These are phyloP conservation scores for Bugulina stolonifera DNA, from an alignment of 2,888 invertebrate genomes.

Conservation along the genomic window DNA sequence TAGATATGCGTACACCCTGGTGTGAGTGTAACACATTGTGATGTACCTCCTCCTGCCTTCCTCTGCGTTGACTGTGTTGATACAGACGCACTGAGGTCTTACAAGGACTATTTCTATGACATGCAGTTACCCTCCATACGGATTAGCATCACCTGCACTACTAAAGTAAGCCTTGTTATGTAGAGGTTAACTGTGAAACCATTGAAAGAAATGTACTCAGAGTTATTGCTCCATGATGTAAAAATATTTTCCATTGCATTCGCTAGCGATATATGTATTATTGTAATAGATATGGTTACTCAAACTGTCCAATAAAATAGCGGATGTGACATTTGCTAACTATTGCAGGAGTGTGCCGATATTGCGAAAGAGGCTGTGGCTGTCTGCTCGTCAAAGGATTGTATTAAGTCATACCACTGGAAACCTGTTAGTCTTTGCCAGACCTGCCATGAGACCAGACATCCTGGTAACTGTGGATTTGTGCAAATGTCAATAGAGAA, in stretches of 20 bases:
- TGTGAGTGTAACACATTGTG: slow-evolving; percentile 50
- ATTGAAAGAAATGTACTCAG: no score
- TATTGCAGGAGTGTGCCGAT: slow-evolving; percentile 78
- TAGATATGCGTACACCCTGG: slow-evolving; percentile 69
- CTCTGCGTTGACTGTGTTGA: slow-evolving; percentile 89
- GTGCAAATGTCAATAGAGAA: slow-evolving; percentile 5
- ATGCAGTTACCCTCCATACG: slow-evolving; percentile 79
- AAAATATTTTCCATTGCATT: no score
- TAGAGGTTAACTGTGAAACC: no score
- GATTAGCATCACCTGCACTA: slow-evolving; percentile 90
- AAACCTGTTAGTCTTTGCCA: slow-evolving; percentile 74
- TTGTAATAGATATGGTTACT: no score
- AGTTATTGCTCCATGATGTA: no score
- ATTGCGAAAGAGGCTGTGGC: slow-evolving; percentile 85
- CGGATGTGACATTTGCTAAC: background rate
- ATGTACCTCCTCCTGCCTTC: slow-evolving; percentile 83
- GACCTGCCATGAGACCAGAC: slow-evolving; percentile 44
- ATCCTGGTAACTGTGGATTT: slow-evolving; percentile 35
- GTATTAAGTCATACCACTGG: slow-evolving; percentile 90
- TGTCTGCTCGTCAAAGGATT: slow-evolving; percentile 93
- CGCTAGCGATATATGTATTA: no score
- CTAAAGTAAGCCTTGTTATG: slow-evolving; percentile 64
- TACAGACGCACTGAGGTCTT: slow-evolving; percentile 50
- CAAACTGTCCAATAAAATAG: no score
- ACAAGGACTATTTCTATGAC: slow-evolving; percentile 60